Base-by-base conservation (phyloP, 1,140 invertebrate species). In the Bombus polaris region DNA sequence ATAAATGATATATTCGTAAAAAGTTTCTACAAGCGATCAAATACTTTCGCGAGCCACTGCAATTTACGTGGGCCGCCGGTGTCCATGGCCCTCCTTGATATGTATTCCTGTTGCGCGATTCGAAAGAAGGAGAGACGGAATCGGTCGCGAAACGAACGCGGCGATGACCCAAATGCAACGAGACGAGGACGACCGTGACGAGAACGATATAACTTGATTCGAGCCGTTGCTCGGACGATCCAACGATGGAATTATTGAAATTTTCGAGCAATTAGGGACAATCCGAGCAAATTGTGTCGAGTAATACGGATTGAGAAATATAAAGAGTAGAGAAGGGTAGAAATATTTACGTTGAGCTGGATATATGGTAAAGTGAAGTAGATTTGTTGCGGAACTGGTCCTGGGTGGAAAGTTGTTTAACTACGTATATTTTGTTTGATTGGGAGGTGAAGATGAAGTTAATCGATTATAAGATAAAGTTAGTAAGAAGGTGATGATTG, bases 131-230 rank as follows among this genome's bases (percentile, higher is more conserved):
- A 87, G 85, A 78, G 76, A 81, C 83, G 79, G 68, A 85, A 81
- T 81, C 28, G 83, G 53, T 88, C 68, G 75, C 72, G 62, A 82
- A 47, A 71, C 66, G 80, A 85, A 83, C 72, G 57, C 28, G 47
- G 70, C 66, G 83, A 65, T 88, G 89, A 91, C 89, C 89, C 71
- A 90, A 88, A 91, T 91, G 53, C 83, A 53, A 47, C 35, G n/a
- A 39, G 53, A 81, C 35, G 66, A 68, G 82, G 72, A 85, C 74
- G 81, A 68, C 85, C 85, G 68, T 81, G 84, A 78, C 44, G 82
- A 83, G 82, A 59, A 37, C 82, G 28, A 44, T 68, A 62, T 72
- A 53, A 85, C 72, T 85, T 62, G 53, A 80, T 80, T 62, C 53
- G 53, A 84, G 71, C 39, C 62, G 62, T 57, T 8, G 44, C 44